phyloP scores from a whole-genome alignment of 2,888 invertebrate genomes.

The Amblyjoppa proteus region DNA sequence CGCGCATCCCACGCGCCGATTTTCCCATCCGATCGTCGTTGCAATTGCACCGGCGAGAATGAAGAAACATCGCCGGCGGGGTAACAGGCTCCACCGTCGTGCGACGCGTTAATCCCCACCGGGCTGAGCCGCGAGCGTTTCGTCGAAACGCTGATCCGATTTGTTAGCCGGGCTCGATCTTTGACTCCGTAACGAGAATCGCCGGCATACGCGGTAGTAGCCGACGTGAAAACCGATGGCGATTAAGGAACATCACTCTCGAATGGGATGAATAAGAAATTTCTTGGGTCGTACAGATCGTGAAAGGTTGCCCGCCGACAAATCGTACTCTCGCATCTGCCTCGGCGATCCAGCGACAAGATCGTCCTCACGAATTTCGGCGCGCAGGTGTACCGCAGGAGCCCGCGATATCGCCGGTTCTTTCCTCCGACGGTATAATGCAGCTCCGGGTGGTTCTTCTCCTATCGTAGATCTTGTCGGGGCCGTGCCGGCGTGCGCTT shows the following conservation, averaged over 20 bases:
- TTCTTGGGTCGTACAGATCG: slow-evolving; percentile 27
- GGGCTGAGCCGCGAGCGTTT: slow-evolving; percentile 35
- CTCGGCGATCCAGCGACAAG: slow-evolving; percentile 40
- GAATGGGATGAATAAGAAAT: background rate
- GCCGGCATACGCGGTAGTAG: slow-evolving; percentile 50
- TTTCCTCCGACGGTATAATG: slow-evolving; percentile 33
- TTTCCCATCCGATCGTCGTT: slow-evolving; percentile 52
- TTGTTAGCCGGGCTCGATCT: slow-evolving; percentile 57
- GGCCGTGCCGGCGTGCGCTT: slow-evolving; percentile 44
- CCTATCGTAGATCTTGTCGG: slow-evolving; percentile 71
- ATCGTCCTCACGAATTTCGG: slow-evolving; percentile 50
- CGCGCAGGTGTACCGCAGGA: slow-evolving; percentile 55
- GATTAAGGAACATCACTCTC: background rate
- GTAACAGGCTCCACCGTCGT: background rate
- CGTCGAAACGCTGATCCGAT: slow-evolving; percentile 71
- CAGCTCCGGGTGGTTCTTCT: slow-evolving; percentile 5
- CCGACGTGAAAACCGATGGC: background rate
- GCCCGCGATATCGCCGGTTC: slow-evolving; percentile 33
- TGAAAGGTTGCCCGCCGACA: slow-evolving; percentile 69
- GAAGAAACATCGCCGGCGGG: background rate
- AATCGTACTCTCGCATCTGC: slow-evolving; percentile 68
- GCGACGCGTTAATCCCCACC: slow-evolving; percentile 39
- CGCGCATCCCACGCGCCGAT: slow-evolving; percentile 50
- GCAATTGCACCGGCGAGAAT: background rate
- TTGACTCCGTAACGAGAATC: slow-evolving; percentile 67